Evolutionary conservation across 2,888 invertebrate species (phyloP), one percentile per base, ranked within the genome.

Genomic region (Tortricodes alternella): DNA sequence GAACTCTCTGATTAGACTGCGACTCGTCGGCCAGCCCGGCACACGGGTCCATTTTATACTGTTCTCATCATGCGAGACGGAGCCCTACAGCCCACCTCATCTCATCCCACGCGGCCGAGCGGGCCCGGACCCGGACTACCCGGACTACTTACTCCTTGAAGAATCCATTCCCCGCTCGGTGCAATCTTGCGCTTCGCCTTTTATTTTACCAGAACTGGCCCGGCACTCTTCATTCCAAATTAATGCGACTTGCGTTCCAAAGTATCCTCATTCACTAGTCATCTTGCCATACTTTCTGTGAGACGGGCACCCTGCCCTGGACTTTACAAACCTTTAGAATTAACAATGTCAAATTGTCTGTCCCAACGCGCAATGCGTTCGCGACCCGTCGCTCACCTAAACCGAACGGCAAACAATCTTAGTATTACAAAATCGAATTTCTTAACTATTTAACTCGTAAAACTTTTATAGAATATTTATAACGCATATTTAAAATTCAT

Each of bases 1-100:
- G 70, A 68, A 74, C 68, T 77, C 70, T 76, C 78, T 69, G 76
- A 75, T 71, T 74, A 69, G 77, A 70, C 71, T 73, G 64, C 78
- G 74, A 69, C 67, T 64, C 67, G 67, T 66, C 55, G 55, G 51
- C 53, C 71, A 71, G 72, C 78, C 80, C 79, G 78, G 79, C 73
- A 64, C 69, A 71, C 85, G 86, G 88, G 86, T 85, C 88, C 88
- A 85, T 78, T 77, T 87, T 88, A 83, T 87, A 89, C 86, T 85
- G 73, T 83, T 74, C 77, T 78, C 78, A 81, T 74, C 83, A 80
- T 82, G 79, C 79, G 71, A 77, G 83, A 83, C 83, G 75, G 81
- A 75, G 77, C 78, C 67, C 71, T 66, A 60, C 64, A 63, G 65
- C 68, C 68, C 67, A 69, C 68, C 70, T 83, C 85, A 84, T 78